These are phyloP conservation scores for Laticauda laticaudata DNA, from an alignment of 2,113 vertebrate species.

Conservation along the genomic window DNA sequence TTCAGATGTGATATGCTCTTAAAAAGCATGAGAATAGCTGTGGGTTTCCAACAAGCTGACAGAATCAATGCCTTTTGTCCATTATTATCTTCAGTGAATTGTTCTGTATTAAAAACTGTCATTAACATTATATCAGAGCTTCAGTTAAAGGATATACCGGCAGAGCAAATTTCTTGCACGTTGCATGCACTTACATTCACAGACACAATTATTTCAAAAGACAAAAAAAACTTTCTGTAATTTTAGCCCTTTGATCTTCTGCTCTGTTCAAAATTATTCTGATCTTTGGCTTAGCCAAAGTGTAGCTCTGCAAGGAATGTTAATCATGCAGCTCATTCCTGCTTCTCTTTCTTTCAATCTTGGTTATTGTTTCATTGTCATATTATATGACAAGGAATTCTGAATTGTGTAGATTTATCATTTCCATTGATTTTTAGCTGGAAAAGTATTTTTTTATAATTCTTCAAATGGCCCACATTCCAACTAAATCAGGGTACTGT, in stretches of 20 bases:
- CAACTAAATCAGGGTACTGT: background rate
- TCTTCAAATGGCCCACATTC: background rate
- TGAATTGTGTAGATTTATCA: background rate
- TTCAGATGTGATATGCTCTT: background rate
- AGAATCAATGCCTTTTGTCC: background rate
- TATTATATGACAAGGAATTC: background rate
- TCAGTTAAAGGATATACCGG: background rate
- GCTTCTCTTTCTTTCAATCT: background rate
- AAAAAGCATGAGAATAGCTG: background rate
- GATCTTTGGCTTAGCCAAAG: background rate
- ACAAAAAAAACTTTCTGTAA: background rate
- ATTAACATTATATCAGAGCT: background rate
- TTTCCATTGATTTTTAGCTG: background rate
- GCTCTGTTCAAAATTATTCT: background rate
- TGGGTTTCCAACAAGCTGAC: background rate
- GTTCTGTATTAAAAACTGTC: background rate
- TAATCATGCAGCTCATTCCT: background rate
- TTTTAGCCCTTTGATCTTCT: background rate
- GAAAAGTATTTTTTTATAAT: too few relatives aligned
- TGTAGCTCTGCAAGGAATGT: background rate
- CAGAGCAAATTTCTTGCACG: background rate
- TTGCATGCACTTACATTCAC: background rate
- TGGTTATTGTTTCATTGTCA: background rate
- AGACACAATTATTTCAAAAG: background rate
- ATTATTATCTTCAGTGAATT: background rate